Evolutionary conservation across 2,797 vertebrate species (phyloP).

Genomic region (Hozukius guyotensis): DNA sequence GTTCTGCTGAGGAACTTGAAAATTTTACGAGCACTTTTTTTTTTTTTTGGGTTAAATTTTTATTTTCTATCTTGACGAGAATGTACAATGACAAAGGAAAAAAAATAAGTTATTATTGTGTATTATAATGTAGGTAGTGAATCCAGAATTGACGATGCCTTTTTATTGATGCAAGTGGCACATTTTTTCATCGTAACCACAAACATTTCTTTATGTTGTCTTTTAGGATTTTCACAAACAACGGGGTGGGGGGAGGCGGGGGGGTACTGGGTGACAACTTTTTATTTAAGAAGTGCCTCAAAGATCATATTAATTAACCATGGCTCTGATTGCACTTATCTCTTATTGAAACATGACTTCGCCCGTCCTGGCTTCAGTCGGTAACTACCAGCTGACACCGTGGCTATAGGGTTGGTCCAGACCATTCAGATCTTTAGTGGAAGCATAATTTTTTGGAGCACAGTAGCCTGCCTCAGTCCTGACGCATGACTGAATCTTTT

Average conservation of each 20-base stretch:
- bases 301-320: constrained; percentile 67
- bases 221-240: constrained; percentile 47
- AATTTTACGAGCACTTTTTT: constrained; percentile 79
- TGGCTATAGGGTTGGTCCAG: constrained; percentile 2
- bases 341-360: constrained; percentile 36
- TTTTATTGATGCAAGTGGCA: constrained; percentile 86
- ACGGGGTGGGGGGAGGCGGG: background rate
- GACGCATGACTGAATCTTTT: background rate
- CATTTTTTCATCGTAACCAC: constrained; percentile 75
- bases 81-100: constrained; percentile 83
- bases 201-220: constrained; percentile 31
- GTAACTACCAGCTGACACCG: background rate
- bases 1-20: constrained; percentile 69
- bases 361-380: background rate
- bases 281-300: constrained; percentile 88
- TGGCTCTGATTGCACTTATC: constrained; percentile 73
- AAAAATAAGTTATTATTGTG: constrained; percentile 69
- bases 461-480: constrained; percentile 9
- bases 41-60: background rate
- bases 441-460: background rate
- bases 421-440: background rate
- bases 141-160: constrained; percentile 86
- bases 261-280: constrained; percentile 71
- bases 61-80: constrained; percentile 71
- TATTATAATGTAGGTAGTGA: constrained; percentile 85